Conservation (phyloP, 2,888 invertebrate species). For the Choreutis nemorana region DNA sequence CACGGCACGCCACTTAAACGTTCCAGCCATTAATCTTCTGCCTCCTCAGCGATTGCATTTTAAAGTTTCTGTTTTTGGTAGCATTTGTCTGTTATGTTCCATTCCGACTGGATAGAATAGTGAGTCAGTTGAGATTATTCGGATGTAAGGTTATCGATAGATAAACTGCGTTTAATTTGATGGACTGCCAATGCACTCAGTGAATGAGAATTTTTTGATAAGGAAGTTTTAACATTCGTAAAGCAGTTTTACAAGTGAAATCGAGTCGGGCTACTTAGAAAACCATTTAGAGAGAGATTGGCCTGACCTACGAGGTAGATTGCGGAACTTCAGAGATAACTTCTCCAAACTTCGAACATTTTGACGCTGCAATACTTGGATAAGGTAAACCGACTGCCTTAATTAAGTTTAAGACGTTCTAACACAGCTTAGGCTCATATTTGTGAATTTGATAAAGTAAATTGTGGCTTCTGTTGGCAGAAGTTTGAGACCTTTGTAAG, state of each 20-base stretch:
- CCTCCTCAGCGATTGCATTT: slow-evolving; percentile 51
- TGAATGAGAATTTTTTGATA: too few relatives aligned
- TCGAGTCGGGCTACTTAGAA: slow-evolving; percentile 53
- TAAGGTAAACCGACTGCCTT: slow-evolving; percentile 57
- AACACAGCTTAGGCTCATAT: slow-evolving; percentile 30
- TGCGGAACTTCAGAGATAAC: slow-evolving; percentile 58
- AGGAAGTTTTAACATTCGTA: too few relatives aligned
- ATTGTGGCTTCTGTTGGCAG: slow-evolving; percentile 8
- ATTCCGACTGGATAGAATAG: slow-evolving; percentile 11
- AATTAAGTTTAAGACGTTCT: slow-evolving; percentile 47
- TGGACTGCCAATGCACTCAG: too few relatives aligned
- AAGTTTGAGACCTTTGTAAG: slow-evolving; percentile 17
- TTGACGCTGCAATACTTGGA: slow-evolving; percentile 58
- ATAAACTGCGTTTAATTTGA: too few relatives aligned
- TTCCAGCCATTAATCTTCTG: slow-evolving; percentile 51
- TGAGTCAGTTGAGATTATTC: too few relatives aligned
- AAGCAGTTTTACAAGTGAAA: slow-evolving; percentile 28
- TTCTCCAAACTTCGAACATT: slow-evolving; percentile 56
- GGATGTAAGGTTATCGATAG: too few relatives aligned
- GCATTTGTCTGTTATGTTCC: slow-evolving; percentile 45
- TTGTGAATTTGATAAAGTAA: slow-evolving; percentile 24
- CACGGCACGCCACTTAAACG: slow-evolving; percentile 44
- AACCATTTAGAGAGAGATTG: slow-evolving; percentile 54
- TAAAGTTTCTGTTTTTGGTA: slow-evolving; percentile 46
- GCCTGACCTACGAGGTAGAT: slow-evolving; percentile 56